phyloP scores from a whole-genome alignment of 1,140 invertebrate species.

The Drosophila pseudoobscura region DNA sequence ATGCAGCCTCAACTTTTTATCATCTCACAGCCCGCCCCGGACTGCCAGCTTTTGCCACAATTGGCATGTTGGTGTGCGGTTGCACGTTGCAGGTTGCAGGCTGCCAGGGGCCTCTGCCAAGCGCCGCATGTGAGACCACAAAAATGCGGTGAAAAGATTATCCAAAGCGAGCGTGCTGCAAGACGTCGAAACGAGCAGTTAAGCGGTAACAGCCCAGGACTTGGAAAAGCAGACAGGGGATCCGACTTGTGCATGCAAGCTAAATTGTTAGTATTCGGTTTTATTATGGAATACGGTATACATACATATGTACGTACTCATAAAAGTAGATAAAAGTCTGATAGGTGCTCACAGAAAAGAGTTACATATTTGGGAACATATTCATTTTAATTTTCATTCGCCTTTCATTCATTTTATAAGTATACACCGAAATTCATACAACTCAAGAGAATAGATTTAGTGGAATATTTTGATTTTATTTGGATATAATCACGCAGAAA shows the following conservation, averaged over 20 bases:
- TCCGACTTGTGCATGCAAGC: slow-evolving; percentile 37
- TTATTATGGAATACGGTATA: slow-evolving; percentile 20
- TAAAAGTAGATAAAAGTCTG: slow-evolving; percentile 14
- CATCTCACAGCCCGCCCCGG: slow-evolving; percentile 25
- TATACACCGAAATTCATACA: too few species aligned
- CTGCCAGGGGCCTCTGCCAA: slow-evolving; percentile 1
- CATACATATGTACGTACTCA: background rate
- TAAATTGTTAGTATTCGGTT: slow-evolving; percentile 49
- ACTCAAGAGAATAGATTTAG: too few species aligned
- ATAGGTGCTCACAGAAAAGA: too few species aligned
- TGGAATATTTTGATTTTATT: too few species aligned
- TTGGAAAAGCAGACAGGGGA: slow-evolving; percentile 1
- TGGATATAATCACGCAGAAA: slow-evolving; percentile 1
- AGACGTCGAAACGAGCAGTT: slow-evolving; percentile 32
- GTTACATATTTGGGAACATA: too few species aligned
- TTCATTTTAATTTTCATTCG: too few species aligned
- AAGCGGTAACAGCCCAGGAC: slow-evolving; percentile 20
- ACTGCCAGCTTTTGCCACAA: slow-evolving; percentile 64
- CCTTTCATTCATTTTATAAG: too few species aligned
- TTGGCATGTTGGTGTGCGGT: slow-evolving; percentile 67
- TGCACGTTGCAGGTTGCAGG: slow-evolving; percentile 24
- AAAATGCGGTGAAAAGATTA: slow-evolving; percentile 70
- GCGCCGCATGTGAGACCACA: slow-evolving; percentile 57
- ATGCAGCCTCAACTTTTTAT: slow-evolving; percentile 52
- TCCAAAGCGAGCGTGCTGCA: slow-evolving; percentile 40